Evolutionary conservation across 2,888 invertebrate species (phyloP).

Genomic region (Penaeus monodon): DNA sequence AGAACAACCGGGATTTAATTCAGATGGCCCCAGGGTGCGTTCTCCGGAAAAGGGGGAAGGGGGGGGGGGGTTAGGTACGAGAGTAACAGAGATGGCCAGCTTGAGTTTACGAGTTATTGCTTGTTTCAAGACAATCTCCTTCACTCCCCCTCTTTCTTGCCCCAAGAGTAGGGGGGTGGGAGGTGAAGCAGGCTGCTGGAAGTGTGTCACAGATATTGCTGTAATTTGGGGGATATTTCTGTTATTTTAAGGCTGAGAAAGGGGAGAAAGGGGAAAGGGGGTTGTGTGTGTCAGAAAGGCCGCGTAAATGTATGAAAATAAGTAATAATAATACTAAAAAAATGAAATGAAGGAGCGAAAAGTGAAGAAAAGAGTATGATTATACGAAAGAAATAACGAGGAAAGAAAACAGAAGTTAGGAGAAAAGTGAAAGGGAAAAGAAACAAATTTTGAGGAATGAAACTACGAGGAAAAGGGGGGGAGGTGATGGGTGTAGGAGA

Average conservation of each 20-base stretch:
- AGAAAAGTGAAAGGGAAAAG: no score
- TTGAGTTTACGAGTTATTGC: not conserved
- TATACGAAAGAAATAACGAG: not conserved
- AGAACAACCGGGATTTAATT: conserved; percentile 51
- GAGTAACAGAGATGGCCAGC: not conserved
- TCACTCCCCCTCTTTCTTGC: no score
- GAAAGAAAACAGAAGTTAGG: not conserved
- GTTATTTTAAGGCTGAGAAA: no score
- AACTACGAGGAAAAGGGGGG: not conserved
- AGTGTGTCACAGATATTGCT: no score
- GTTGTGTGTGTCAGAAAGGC: not conserved
- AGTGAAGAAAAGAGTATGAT: not conserved
- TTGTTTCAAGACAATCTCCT: no score
- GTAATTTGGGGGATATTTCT: no score
- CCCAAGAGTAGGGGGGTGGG: not conserved
- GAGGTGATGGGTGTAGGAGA: not conserved
- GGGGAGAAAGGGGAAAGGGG: not conserved
- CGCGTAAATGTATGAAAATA: no score
- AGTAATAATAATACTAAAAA: no score
- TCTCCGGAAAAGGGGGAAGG: not conserved
- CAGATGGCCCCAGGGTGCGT: conserved; percentile 18
- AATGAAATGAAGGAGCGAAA: not conserved
- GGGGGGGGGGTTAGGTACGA: not conserved
- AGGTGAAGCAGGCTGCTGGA: no score
- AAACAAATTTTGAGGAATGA: not conserved